phyloP scores from a whole-genome alignment of 2,797 vertebrate genomes.

The Alcedo atthis region DNA sequence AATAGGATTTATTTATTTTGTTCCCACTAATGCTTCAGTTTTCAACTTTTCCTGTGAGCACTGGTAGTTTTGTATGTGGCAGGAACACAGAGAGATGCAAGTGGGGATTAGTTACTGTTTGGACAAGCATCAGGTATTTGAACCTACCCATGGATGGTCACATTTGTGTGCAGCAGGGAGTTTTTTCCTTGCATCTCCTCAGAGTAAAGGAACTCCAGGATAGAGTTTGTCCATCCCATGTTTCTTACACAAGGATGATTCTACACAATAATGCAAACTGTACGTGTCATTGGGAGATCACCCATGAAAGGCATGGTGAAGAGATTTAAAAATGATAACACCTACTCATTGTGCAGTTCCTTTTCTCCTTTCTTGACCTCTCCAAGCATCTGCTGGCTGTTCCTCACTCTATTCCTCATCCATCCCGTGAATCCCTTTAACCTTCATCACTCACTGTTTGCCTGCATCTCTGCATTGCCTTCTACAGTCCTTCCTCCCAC shows the following conservation, averaged over 20 bases:
- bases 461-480: neutral
- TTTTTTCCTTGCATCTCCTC: neutral
- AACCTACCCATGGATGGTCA: neutral
- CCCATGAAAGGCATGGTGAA: neutral
- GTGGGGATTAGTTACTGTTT: neutral
- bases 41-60: neutral
- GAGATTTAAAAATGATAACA: neutral
- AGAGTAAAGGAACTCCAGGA: neutral
- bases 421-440: neutral
- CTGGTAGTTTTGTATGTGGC: neutral
- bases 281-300: neutral
- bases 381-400: neutral
- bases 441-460: neutral
- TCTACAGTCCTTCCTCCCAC: neutral
- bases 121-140: neutral
- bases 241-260: neutral
- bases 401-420: neutral
- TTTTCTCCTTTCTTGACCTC: neutral
- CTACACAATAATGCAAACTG: neutral
- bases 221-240: neutral
- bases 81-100: neutral
- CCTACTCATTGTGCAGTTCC: neutral
- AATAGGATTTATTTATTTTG: neutral
- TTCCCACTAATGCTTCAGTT: neutral
- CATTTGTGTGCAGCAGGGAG: fast-evolving